Evolutionary conservation across 2,113 vertebrate genomes (phyloP), one percentile per base, ranked within the genome.

Genomic region (Macquaria ambigua): DNA sequence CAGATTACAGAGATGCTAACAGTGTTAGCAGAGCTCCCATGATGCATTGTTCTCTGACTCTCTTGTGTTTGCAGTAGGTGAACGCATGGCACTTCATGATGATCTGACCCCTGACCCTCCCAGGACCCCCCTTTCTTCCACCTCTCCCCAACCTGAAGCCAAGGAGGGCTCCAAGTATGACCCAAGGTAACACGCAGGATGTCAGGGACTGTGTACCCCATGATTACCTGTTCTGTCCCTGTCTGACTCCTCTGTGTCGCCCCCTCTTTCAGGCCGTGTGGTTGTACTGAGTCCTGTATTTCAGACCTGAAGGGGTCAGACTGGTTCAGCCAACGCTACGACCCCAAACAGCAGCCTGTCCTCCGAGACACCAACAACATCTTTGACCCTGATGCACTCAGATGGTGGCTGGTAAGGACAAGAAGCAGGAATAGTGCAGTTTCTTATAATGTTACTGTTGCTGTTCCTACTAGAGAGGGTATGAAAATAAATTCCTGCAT

Each of bases 321-420:
- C 0, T 97, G 96, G 97, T 97, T 97, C 87, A 89, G 82, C 1
- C 21, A 86, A 12, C 85, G 3, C 70, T 97, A 95, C 8, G 87
- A 97, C 43, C 25, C 14, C 1, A 39, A 87, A 0, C 48, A 93
- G 81, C 61, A 90, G 59, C 96, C 93, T 0, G 77, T 97, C 77
- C 91, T 97, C 69, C 89, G 0, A 0, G 75, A 34, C 0, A 4
- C 75, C 15, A 82, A 89, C 31, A 83, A 91, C 0, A 11, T 90
- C 48, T 85, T 98, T 14, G 88, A 96, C 31, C 56, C 31, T 0
- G 76, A 83, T 0, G 93, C 94, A 1, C 79, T 96, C 18, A 70
- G 16, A 2, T 97, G 96, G 97, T 97, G 97, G 96, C 85, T 97
- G 96, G 96, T 97, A 87, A 97, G 93, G 74, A 75, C n/a, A 14